Base-by-base conservation (phyloP, 2,888 invertebrate species). In the Axea sp. region DNA sequence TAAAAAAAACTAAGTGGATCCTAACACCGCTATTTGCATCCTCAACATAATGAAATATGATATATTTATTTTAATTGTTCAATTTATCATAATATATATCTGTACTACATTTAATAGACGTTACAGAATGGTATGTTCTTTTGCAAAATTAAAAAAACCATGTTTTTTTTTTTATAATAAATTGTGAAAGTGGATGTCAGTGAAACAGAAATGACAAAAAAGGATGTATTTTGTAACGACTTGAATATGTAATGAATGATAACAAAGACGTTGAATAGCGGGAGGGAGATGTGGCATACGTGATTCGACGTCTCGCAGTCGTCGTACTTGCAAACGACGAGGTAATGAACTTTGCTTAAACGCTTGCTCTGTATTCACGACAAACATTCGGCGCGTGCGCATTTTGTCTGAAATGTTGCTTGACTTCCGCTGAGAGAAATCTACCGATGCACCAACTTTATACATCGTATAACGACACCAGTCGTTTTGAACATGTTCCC, bases 321-420 rank as follows among this genome's bases (percentile, higher is more conserved):
- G 59, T 60, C 51, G 51, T 19, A 11, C 53, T 68, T 7, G 69
- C 53, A 22, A 57, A 12, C 59, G 14, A 26, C 7, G 77, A 80
- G 78, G 78, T 80, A 82, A 82, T 79, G 79, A 82, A 82, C 81
- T 82, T 82, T 78, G 76, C 75, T 78, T 77, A 77, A 81, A 79
- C 77, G 75, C 59, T 57, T 64, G 55, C 69, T 80, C 75, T 74
- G 73, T 76, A 78, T 78, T 75, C 80, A 62, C 31, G 68, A 74
- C 80, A 76, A 78, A 79, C 47, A 76, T 67, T 43, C 65, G 78
- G 77, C 80, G 80, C 81, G 80, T 80, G 80, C 79, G 71, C 67
- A 60, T 68, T 75, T 45, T 74, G 57, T 43, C 30, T 55, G 47
- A 62, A 43, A 68, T 28, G 41, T 39, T 28, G 37, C 31, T 24